Evolutionary conservation across 2,113 vertebrate genomes (phyloP).

Genomic region (Malurus cyaneus): DNA sequence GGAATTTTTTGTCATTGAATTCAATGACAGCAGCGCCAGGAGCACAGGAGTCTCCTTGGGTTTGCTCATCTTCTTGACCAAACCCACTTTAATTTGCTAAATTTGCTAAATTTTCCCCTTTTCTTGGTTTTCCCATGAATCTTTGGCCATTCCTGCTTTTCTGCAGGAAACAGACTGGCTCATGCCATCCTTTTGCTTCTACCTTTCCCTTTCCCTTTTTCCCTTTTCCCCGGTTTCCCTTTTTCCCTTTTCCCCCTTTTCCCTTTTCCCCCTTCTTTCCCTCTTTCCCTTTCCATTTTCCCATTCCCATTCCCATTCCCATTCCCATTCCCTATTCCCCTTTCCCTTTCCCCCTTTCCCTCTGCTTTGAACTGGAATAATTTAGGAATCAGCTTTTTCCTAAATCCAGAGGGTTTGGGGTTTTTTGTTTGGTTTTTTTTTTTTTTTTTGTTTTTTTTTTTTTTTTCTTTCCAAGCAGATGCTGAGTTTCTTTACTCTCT

Average conservation of each 20-base stretch:
- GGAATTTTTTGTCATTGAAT: background rate
- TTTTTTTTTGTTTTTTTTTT: too few relatives aligned
- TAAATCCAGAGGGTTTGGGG: background rate
- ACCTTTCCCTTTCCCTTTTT: background rate
- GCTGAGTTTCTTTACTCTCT: background rate
- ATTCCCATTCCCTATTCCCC: background rate
- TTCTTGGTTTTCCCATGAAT: background rate
- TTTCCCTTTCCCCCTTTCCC: too few relatives aligned
- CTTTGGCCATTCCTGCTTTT: background rate
- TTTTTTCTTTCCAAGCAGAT: background rate
- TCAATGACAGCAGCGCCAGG: background rate
- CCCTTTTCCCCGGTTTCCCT: too few relatives aligned
- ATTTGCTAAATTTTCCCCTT: background rate
- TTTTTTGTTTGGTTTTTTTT: background rate
- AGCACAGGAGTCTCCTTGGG: fast-evolving
- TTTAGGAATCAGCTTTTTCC: background rate
- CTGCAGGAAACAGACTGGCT: background rate
- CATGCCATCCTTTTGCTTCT: fast-evolving
- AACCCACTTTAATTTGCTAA: background rate
- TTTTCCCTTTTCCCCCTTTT: background rate
- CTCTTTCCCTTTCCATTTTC: background rate
- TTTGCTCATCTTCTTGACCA: background rate
- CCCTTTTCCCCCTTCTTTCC: too few relatives aligned
- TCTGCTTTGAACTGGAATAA: background rate
- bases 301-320: background rate